Percentiles rank a stretch among this genome's conserved stretches.
phyloP scores from a whole-genome alignment of 2,113 vertebrate species.

The Nothocercus nigrocapillus region DNA sequence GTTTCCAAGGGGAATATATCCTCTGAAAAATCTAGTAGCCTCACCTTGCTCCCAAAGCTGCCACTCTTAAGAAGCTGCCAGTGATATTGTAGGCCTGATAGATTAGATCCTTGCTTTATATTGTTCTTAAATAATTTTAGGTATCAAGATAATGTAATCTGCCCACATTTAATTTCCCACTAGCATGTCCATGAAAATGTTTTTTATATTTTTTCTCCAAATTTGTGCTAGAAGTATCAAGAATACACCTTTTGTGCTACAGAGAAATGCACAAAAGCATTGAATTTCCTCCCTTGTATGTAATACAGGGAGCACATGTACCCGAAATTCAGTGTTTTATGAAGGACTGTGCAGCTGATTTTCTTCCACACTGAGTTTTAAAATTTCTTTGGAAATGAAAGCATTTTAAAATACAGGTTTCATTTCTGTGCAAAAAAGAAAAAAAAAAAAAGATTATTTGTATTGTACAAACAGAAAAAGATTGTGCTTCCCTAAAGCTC shows the following conservation, averaged over 20 bases:
- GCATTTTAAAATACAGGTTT: background rate
- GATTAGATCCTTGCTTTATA: slow-evolving; percentile 6
- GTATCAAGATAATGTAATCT: background rate
- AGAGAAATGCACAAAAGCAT: background rate
- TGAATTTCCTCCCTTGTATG: background rate
- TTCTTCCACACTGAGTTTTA: background rate
- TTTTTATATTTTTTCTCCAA: background rate
- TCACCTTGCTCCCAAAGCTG: background rate
- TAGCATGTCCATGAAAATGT: background rate
- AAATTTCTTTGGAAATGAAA: background rate
- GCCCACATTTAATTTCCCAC: background rate
- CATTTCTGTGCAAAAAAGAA: background rate
- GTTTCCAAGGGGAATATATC: background rate
- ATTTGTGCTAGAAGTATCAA: background rate
- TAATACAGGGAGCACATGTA: background rate
- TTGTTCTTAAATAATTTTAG: background rate
- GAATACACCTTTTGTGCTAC: background rate
- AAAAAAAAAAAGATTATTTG: background rate
- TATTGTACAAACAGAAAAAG: background rate
- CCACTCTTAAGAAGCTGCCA: background rate
- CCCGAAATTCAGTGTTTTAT: background rate
- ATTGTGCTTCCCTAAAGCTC: background rate
- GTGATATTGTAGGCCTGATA: background rate
- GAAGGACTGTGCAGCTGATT: background rate
- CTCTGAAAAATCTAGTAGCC: background rate